Conservation (phyloP, 2,113 vertebrate species). For the Gymnogyps californianus region DNA sequence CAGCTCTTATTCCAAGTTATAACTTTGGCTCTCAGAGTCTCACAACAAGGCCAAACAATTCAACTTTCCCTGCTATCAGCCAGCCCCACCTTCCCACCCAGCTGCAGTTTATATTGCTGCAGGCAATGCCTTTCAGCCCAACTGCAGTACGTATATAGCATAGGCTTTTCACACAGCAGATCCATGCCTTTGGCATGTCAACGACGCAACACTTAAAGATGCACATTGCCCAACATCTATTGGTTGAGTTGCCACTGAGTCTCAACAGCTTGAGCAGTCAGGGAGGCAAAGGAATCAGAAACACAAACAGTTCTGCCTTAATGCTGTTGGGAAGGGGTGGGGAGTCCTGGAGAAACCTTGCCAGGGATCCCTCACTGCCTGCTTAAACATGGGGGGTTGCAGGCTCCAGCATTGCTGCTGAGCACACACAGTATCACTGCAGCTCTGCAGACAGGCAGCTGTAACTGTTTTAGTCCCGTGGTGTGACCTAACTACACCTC, state of each 20-base stretch:
- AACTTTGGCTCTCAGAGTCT: background rate
- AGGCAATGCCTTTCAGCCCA: too few relatives aligned
- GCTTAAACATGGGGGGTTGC: background rate
- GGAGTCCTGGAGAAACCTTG: background rate
- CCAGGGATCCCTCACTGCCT: background rate
- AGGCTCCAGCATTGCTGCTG: background rate
- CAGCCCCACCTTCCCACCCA: background rate
- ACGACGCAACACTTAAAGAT: too few relatives aligned
- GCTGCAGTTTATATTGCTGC: background rate
- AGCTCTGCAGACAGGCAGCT: background rate
- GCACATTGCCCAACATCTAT: background rate
- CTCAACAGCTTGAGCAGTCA: background rate
- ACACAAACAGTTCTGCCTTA: too few relatives aligned
- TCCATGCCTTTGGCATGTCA: background rate
- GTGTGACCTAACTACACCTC: background rate
- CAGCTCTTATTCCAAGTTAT: background rate
- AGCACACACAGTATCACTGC: background rate
- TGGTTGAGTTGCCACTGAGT: background rate
- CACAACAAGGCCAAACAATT: too few relatives aligned
- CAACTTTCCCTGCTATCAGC: background rate
- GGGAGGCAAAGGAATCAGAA: background rate
- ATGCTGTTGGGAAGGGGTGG: background rate
- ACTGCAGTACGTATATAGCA: fast-evolving
- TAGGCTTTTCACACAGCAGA: too few relatives aligned
- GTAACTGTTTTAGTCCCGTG: background rate